A percentile compares a stretch with the other conserved stretches of the same genome.
Conservation (phyloP, 1,140 invertebrate genomes). For the Temnothorax longispinosus region DNA sequence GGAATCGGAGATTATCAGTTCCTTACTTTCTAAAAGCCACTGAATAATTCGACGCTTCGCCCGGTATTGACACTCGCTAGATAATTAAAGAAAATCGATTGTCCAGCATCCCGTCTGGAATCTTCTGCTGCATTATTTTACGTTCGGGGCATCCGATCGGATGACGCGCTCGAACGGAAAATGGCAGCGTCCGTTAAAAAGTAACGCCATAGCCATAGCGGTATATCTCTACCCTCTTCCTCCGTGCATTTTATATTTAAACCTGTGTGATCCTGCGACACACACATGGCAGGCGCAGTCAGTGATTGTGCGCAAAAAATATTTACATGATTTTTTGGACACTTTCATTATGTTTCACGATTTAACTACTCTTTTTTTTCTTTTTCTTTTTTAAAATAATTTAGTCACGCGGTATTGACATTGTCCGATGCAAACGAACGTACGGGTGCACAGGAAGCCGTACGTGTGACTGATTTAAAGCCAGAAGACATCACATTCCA, state of each 20-base stretch:
- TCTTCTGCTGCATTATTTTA: constrained; percentile 52
- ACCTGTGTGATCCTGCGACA: not conserved
- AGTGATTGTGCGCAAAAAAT: not conserved
- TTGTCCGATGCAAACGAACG: not conserved
- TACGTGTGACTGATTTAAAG: constrained; percentile 28
- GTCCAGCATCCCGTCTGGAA: constrained; percentile 17
- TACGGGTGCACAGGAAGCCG: not conserved
- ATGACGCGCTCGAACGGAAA: constrained; percentile 45
- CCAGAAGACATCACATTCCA: not conserved
- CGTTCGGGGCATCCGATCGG: not conserved
- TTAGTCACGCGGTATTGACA: not conserved
- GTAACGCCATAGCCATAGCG: constrained; percentile 24
- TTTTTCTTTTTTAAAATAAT: not conserved
- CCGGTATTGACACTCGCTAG: constrained; percentile 21
- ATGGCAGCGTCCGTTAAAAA: constrained; percentile 70
- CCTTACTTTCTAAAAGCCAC: constrained; percentile 32
- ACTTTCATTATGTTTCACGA: not conserved
- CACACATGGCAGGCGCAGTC: not conserved
- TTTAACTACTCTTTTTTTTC: not conserved
- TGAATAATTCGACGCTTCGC: constrained; percentile 61
- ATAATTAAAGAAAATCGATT: constrained; percentile 68
- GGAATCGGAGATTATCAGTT: constrained; percentile 36
- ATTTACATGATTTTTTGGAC: not conserved
- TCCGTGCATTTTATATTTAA: constrained; percentile 18
- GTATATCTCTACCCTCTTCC: not conserved